Evolutionary conservation across 2,888 invertebrate genomes (phyloP).

Genomic region (Nemotelus pantherinus): DNA sequence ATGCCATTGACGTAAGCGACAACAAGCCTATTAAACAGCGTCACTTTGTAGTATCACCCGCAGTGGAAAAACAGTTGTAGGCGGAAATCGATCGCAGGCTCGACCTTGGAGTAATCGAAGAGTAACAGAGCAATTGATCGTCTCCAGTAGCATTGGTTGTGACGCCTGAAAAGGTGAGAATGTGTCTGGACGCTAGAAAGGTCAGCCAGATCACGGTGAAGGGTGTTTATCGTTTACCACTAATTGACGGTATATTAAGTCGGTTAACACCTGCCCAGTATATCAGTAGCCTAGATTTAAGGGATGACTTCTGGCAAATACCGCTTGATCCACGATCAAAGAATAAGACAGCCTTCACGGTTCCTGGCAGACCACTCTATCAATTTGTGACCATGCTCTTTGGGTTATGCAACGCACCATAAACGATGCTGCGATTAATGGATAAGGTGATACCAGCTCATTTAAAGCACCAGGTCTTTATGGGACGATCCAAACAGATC

Average conservation of each 20-base stretch:
- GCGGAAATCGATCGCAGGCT: constrained; percentile 1
- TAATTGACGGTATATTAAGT: constrained; percentile 11
- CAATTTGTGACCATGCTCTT: too few relatives aligned
- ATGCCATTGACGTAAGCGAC: not conserved
- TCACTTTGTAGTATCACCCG: constrained; percentile 4
- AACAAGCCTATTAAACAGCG: not conserved
- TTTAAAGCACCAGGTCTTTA: too few relatives aligned
- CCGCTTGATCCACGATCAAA: not conserved
- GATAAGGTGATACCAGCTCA: too few relatives aligned
- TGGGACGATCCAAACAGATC: too few relatives aligned
- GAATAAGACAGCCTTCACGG: constrained; percentile 8
- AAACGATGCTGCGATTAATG: too few relatives aligned
- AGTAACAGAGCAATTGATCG: not conserved
- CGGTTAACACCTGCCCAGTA: not conserved
- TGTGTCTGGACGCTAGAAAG: constrained; percentile 5
- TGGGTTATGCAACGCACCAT: too few relatives aligned
- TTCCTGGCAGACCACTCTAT: constrained; percentile 12
- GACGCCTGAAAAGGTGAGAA: not conserved
- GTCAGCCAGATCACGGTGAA: constrained; percentile 1
- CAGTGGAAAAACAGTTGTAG: not conserved
- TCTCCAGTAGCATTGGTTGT: not conserved
- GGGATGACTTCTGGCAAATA: not conserved
- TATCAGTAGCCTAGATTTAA: not conserved
- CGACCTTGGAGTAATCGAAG: not conserved
- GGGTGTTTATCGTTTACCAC: too few relatives aligned